Evolutionary conservation across 1,140 invertebrate genomes (phyloP).

Genomic region (Cardiocondyla obscurior): DNA sequence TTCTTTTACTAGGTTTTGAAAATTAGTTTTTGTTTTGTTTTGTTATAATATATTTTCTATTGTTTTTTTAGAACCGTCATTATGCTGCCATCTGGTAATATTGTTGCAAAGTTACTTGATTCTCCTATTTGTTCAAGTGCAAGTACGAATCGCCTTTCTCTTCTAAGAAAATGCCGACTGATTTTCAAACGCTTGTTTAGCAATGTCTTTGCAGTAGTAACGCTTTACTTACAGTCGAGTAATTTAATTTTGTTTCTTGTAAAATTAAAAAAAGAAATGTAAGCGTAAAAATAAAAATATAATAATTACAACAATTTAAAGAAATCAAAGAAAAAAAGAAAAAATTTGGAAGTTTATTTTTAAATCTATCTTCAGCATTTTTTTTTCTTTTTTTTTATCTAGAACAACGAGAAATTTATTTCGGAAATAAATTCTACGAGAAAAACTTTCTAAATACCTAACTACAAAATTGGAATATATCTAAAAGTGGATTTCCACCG

Average conservation of each 20-base stretch:
- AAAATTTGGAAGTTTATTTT: background rate
- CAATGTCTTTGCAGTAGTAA: background rate
- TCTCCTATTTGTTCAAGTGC: background rate
- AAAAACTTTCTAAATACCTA: background rate
- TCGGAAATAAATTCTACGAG: background rate
- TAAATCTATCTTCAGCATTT: background rate
- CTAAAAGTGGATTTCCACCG: background rate
- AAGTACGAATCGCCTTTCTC: background rate
- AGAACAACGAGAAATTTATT: background rate
- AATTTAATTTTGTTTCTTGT: background rate
- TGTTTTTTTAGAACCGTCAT: conserved; percentile 5
- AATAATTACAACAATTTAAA: background rate
- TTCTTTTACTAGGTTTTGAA: background rate
- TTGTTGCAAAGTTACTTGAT: background rate
- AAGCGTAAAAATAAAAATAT: background rate
- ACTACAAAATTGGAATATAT: background rate
- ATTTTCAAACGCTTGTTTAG: background rate
- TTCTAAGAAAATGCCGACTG: background rate
- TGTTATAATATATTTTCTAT: background rate
- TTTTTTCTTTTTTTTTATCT: background rate
- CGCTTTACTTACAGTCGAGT: background rate
- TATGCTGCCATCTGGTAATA: conserved; percentile 24
- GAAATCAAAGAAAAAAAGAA: background rate
- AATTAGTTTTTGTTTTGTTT: background rate
- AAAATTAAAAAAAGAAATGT: background rate